A percentile compares a stretch with the other conserved stretches of the same genome.
Conservation (phyloP, 92 coral and sea anemone species). For the Bergia sp. region DNA sequence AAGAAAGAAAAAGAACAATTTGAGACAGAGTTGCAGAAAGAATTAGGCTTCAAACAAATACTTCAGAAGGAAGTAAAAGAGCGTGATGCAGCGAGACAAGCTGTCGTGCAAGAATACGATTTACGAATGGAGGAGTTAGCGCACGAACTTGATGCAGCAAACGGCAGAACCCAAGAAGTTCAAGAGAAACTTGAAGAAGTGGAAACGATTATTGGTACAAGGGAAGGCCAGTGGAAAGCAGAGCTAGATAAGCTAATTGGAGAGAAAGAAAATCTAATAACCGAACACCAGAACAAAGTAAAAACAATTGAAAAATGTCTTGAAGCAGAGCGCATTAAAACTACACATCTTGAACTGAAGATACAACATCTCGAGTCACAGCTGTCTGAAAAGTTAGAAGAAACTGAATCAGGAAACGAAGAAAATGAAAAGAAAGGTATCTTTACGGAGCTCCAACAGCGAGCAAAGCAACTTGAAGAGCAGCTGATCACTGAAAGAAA, state of each 20-base stretch:
- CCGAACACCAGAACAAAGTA: slow-evolving; percentile 1
- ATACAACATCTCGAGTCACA: slow-evolving; percentile 60
- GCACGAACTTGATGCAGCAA: slow-evolving; percentile 72
- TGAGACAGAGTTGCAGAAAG: slow-evolving; percentile 58
- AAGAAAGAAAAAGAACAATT: slow-evolving; percentile 55
- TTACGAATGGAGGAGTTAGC: slow-evolving; percentile 77
- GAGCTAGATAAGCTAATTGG: slow-evolving; percentile 49
- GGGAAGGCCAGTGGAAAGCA: slow-evolving; percentile 46
- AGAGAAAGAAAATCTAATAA: slow-evolving; percentile 53
- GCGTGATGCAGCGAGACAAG: slow-evolving; percentile 81
- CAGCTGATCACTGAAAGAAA: slow-evolving; percentile 58
- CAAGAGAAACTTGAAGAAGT: slow-evolving; percentile 51
- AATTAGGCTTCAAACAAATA: slow-evolving; percentile 54
- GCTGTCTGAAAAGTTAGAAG: slow-evolving; percentile 46
- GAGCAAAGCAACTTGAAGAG: slow-evolving; percentile 42
- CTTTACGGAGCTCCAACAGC: slow-evolving; percentile 45
- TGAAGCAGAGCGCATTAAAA: slow-evolving; percentile 15
- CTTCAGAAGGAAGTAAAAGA: slow-evolving; percentile 69
- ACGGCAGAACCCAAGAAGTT: slow-evolving; percentile 50
- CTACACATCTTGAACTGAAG: slow-evolving; percentile 51
- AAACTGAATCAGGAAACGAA: slow-evolving; percentile 33
- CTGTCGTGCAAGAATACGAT: slow-evolving; percentile 84
- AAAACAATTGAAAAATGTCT: slow-evolving; percentile 20
- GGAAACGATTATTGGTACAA: slow-evolving; percentile 35
- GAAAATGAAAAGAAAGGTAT: slow-evolving; percentile 45